These are phyloP conservation scores for Drosophila yooni DNA, from an alignment of 2,888 invertebrate genomes.

Conservation along the genomic window DNA sequence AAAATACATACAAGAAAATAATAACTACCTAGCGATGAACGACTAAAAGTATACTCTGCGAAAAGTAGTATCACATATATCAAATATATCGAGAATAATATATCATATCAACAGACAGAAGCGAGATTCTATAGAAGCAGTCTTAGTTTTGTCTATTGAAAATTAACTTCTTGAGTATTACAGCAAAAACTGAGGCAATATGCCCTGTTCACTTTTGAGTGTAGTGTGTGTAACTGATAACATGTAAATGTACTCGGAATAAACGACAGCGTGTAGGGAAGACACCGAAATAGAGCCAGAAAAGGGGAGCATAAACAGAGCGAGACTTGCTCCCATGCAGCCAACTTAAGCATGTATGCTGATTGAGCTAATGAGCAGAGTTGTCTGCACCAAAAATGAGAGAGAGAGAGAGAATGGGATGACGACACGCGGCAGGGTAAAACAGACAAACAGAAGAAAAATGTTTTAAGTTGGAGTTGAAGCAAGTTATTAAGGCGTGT, in stretches of 20 bases:
- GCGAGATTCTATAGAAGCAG: background rate
- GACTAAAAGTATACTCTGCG: constrained; percentile 16
- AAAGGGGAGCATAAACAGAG: constrained; percentile 7
- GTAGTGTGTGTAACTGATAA: constrained; percentile 41
- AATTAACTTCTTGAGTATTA: background rate
- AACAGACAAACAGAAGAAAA: background rate
- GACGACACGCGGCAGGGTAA: background rate
- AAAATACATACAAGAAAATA: constrained; percentile 15
- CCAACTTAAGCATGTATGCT: constrained; percentile 5
- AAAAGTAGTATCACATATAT: background rate
- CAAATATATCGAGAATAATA: background rate
- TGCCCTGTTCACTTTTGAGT: background rate
- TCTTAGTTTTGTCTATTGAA: background rate
- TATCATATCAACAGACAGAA: background rate
- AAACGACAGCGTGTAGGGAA: background rate
- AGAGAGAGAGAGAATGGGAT: background rate
- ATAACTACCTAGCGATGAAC: background rate
- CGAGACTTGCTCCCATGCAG: constrained; percentile 31
- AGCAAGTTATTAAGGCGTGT: background rate
- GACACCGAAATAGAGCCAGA: constrained; percentile 1
- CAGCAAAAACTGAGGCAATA: background rate
- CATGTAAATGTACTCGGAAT: constrained; percentile 32
- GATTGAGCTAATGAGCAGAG: constrained; percentile 41
- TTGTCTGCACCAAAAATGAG: constrained; percentile 13
- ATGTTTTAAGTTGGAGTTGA: background rate